Conservation (phyloP, 2,113 vertebrate species). For the Microcebus jonahi region DNA sequence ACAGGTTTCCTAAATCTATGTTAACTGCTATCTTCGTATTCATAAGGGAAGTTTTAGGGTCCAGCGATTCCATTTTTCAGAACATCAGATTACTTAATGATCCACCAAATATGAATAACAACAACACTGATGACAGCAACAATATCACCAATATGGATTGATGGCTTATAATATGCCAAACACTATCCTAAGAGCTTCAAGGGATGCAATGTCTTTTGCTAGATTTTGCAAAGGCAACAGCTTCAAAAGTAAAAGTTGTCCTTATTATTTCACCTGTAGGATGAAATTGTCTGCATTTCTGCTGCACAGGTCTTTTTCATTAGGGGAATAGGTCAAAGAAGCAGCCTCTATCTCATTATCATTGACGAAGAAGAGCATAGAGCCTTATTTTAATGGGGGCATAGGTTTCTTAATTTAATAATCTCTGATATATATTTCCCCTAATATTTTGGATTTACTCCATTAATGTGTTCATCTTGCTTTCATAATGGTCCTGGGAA, state of each 20-base stretch:
- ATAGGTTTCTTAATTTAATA: conserved; percentile 19
- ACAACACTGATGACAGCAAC: neutral
- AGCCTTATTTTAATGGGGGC: neutral
- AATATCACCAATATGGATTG: neutral
- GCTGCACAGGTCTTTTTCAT: neutral
- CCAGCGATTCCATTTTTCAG: neutral
- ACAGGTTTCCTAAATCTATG: neutral
- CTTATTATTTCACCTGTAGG: neutral
- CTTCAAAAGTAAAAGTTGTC: neutral
- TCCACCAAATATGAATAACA: neutral
- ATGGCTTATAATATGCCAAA: neutral
- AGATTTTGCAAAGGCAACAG: neutral
- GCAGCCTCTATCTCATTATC: neutral
- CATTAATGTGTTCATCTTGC: neutral
- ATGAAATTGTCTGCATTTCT: neutral
- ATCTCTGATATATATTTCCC: neutral
- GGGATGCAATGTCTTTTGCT: neutral
- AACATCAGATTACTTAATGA: neutral
- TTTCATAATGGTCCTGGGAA: neutral
- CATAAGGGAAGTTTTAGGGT: neutral
- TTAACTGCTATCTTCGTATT: neutral
- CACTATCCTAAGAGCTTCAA: neutral
- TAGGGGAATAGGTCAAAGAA: neutral
- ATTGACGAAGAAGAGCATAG: neutral
- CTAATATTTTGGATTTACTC: conserved; percentile 17